phyloP scores from a whole-genome alignment of 1,140 invertebrate species.

The Orius laevigatus region DNA sequence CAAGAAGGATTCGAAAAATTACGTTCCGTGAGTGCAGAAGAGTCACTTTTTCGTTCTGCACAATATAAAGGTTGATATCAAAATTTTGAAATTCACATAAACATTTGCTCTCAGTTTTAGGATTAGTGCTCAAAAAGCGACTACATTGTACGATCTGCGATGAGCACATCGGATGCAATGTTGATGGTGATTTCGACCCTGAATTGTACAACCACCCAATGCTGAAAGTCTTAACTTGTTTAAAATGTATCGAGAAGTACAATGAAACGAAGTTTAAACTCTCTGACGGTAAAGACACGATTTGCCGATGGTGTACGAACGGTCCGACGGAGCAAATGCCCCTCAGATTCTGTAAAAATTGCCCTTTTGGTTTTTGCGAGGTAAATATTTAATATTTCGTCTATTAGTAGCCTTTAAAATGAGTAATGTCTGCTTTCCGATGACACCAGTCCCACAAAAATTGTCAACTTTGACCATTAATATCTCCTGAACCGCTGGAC shows the following conservation, averaged over 20 bases:
- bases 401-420: too few species aligned
- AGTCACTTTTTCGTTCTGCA: too few species aligned
- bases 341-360: slow-evolving; percentile 7
- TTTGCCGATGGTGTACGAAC: slow-evolving; percentile 13
- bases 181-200: neutral
- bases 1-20: too few species aligned
- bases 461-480: too few species aligned
- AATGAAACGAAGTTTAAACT: slow-evolving; percentile 3
- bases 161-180: slow-evolving; percentile 10
- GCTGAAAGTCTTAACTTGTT: slow-evolving; percentile 12
- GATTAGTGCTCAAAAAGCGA: neutral
- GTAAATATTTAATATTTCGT: slow-evolving; percentile 4
- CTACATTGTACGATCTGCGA: slow-evolving; percentile 15
- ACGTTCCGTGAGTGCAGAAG: too few species aligned
- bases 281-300: slow-evolving; percentile 3
- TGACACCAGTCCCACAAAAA: too few species aligned
- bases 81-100: too few species aligned
- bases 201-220: slow-evolving; percentile 10
- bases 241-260: slow-evolving; percentile 8
- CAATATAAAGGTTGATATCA: too few species aligned
- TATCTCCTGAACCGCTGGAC: too few species aligned
- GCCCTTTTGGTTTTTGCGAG: slow-evolving; percentile 15
- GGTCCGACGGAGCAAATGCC: neutral
- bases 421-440: too few species aligned
- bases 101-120: too few species aligned